Evolutionary conservation across 2,113 vertebrate genomes (phyloP), one percentile per base, ranked within the genome.

Genomic region (Neogale vison): DNA sequence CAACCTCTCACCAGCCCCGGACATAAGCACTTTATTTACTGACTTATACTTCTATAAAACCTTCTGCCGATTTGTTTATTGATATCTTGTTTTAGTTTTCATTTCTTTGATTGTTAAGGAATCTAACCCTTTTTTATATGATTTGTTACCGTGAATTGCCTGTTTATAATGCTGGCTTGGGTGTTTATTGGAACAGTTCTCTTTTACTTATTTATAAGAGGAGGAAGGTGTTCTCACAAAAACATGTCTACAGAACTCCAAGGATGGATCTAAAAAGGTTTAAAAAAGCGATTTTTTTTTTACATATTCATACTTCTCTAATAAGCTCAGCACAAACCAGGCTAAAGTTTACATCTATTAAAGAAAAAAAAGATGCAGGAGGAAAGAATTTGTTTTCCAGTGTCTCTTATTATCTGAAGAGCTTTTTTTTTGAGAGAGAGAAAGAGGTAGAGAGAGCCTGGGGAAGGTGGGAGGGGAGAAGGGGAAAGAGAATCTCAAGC

Each of bases 271-370:
- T 59, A 50, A 82, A 23, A 83, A 76, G 13, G 21, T 72, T 79
- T 93, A 72, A 42, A 72, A 95, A 97, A 42, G 47, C 9, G 39
- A 65, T 80, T 81, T 57, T 82, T 89, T 93, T 92, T 91, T 89
- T 77, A 63, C 34, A 47, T 83, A 79, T 77, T 84, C 39, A 74
- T 90, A 72, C 63, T 80, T 88, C 13, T 88, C 17, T 80, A 50
- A 67, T 74, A 74, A 87, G 67, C n/a, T 90, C 80, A 89, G 34
- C n/a, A 93, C 92, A 95, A 50, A 65, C 5, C 74, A 90, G 45
- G 52, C 50, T 95, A 29, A 94, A 88, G 17, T 50, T 92, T 94
- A 77, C 4, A 63, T 50, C 42, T 71, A 2, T 67, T 63, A 74
- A 89, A 90, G 45, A 84, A 74, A 72, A 76, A 65, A 45, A 63